A percentile compares a stretch with the other conserved stretches of the same genome.
phyloP scores from a whole-genome alignment of 1,140 invertebrate species.

The Adelges cooleyi region DNA sequence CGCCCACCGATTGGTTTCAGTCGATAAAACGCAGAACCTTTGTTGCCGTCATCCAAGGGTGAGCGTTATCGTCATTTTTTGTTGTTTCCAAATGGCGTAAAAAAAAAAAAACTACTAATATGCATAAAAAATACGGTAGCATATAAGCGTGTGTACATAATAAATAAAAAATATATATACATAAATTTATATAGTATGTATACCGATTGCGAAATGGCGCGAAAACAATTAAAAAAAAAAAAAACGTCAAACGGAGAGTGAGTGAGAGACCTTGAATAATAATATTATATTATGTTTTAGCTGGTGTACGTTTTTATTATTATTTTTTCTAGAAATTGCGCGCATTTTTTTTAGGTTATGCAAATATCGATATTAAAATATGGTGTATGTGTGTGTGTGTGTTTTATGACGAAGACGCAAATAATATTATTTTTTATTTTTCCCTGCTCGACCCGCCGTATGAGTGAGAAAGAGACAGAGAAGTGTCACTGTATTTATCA shows the following conservation, averaged over 20 bases:
- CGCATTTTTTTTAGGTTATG: constrained; percentile 23
- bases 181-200: no score
- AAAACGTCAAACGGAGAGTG: background rate
- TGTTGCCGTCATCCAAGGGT: background rate
- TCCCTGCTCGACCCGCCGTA: background rate
- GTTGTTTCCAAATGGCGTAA: background rate
- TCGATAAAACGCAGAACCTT: background rate
- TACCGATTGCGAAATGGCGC: constrained; percentile 20
- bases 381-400: background rate
- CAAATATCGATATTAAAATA: constrained; percentile 19
- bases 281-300: no score
- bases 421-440: constrained; percentile 17
- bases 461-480: no score
- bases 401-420: constrained; percentile 12
- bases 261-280: constrained; percentile 16
- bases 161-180: no score
- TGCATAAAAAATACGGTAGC: no score
- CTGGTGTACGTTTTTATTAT: background rate
- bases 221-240: constrained; percentile 23
- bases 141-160: background rate
- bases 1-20: background rate
- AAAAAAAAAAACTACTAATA: background rate
- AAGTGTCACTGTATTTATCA: background rate
- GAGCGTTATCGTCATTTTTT: background rate
- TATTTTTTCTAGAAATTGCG: background rate